These are phyloP conservation scores for Anser cygnoides DNA, from an alignment of 2,113 vertebrate genomes.

Conservation along the genomic window DNA sequence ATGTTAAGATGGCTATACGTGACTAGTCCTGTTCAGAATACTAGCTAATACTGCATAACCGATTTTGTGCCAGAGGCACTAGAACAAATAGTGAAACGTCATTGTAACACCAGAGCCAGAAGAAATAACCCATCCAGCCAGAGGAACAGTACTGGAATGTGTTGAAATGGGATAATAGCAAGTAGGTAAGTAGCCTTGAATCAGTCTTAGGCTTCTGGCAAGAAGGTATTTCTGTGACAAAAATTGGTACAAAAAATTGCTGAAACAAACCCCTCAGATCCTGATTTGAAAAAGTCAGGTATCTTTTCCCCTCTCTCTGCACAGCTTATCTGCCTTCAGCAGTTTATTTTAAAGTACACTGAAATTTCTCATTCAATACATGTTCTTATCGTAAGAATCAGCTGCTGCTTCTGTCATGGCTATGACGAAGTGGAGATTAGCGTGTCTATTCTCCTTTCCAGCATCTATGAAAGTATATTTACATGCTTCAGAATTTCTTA, in stretches of 20 bases:
- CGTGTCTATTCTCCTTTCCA: neutral
- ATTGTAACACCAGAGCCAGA: rapidly evolving
- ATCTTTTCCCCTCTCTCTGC: neutral
- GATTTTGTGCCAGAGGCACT: neutral
- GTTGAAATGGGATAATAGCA: neutral
- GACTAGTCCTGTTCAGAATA: neutral
- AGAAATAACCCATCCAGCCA: neutral
- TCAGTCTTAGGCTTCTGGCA: neutral
- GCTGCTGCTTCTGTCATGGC: neutral
- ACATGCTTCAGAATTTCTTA: neutral
- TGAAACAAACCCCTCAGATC: neutral
- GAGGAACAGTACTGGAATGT: neutral
- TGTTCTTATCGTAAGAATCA: neutral
- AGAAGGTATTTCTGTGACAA: neutral
- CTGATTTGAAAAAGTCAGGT: neutral
- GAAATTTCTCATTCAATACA: neutral
- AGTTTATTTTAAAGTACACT: neutral
- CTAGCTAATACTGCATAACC: neutral
- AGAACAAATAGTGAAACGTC: neutral
- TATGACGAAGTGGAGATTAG: neutral
- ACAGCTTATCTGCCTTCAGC: neutral
- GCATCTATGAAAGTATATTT: neutral
- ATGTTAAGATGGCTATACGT: neutral
- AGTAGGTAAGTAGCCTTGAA: neutral
- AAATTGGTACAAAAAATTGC: neutral